Evolutionary conservation across 2,888 invertebrate species (phyloP).

Genomic region (Euzetes globulus): DNA sequence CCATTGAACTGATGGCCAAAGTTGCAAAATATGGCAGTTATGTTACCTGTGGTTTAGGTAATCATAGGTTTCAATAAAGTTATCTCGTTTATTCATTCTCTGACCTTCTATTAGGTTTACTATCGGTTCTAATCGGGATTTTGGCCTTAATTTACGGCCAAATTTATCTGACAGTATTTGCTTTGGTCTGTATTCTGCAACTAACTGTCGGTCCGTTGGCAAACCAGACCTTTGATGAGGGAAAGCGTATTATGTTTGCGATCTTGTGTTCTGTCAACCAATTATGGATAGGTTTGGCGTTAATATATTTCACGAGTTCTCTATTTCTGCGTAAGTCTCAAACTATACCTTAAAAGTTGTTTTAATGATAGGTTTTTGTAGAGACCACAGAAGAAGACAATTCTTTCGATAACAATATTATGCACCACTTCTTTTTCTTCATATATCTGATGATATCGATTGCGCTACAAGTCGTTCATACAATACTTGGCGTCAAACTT

Average conservation of each 20-base stretch:
- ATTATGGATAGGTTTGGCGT: neutral
- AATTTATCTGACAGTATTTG: neutral
- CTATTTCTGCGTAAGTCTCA: neutral
- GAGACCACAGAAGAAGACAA: neutral
- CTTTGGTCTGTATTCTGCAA: neutral
- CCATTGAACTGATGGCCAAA: too few relatives aligned
- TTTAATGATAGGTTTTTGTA: neutral
- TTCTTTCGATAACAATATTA: neutral
- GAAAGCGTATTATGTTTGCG: neutral
- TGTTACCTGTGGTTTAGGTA: too few relatives aligned
- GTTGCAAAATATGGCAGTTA: too few relatives aligned
- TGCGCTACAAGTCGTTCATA: neutral
- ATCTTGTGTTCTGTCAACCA: neutral
- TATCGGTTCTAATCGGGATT: neutral
- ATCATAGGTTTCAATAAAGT: too few relatives aligned
- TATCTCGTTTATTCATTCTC: neutral
- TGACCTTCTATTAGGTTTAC: neutral
- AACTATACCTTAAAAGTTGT: neutral
- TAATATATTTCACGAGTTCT: neutral
- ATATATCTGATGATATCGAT: neutral
- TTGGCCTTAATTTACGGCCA: neutral
- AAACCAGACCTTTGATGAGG: neutral
- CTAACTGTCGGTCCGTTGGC: neutral
- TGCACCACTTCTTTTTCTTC: neutral
- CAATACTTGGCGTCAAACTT: neutral